Evolutionary conservation across 64 coral and sea anemone genomes (phyloP).

Genomic region (Montipora foliosa): DNA sequence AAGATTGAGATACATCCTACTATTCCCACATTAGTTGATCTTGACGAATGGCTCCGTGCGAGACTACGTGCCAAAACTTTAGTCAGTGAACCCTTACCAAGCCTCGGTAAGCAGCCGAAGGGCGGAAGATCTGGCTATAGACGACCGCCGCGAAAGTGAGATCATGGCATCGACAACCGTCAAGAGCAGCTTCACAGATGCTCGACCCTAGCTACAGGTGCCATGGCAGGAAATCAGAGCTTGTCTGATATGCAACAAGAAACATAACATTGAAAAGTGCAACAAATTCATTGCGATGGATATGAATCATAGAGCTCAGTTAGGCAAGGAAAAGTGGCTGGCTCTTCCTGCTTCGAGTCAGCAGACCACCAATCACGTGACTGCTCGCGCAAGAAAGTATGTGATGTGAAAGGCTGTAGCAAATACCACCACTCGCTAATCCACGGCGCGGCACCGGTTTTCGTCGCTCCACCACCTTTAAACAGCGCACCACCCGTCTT

Average conservation of each 20-base stretch:
- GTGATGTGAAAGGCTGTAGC: conserved; percentile 36
- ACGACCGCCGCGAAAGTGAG: no score
- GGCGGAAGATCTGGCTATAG: no score
- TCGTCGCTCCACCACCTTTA: not conserved
- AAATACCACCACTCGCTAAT: conserved; percentile 69
- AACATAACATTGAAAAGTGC: conserved; percentile 34
- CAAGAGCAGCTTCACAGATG: no score
- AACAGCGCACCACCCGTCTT: not conserved
- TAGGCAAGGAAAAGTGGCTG: conserved; percentile 57
- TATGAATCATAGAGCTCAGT: conserved; percentile 46
- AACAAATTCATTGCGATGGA: conserved; percentile 50
- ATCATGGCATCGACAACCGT: no score
- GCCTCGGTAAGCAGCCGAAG: no score
- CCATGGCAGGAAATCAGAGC: not conserved
- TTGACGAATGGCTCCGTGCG: conserved; percentile 44
- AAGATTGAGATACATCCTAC: conserved; percentile 22
- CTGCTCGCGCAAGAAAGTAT: conserved; percentile 33
- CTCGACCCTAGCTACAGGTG: not conserved
- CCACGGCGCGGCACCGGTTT: conserved; percentile 61
- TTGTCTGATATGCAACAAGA: conserved; percentile 34
- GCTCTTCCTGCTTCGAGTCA: conserved; percentile 70
- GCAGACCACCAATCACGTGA: conserved; percentile 35
- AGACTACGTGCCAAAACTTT: conserved; percentile 25
- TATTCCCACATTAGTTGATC: conserved; percentile 23
- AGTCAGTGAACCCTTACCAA: no score